These are phyloP conservation scores for Dipodomys stephensi DNA, from an alignment of 2,113 vertebrate species.

Conservation along the genomic window DNA sequence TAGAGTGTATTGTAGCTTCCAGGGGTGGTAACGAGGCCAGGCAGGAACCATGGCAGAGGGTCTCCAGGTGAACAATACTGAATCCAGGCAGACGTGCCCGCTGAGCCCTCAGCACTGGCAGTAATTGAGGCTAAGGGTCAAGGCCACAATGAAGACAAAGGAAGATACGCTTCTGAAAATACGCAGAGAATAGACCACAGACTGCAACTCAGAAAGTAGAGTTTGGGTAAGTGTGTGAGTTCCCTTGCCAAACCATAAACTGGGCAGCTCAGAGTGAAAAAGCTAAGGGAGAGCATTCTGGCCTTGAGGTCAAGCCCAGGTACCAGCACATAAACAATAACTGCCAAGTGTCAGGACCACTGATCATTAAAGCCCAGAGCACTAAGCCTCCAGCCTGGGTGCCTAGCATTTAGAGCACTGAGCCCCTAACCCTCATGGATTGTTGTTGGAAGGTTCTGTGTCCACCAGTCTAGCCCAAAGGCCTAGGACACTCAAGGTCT, in stretches of 20 bases:
- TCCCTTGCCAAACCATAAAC: background rate
- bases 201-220: background rate
- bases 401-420: no score
- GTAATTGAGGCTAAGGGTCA: rapidly evolving
- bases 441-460: background rate
- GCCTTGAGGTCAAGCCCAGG: no score
- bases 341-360: background rate
- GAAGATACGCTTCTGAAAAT: rapidly evolving
- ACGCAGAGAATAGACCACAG: no score
- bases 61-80: no score
- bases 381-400: background rate
- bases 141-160: background rate
- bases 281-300: no score
- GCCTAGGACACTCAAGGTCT: background rate
- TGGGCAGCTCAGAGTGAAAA: background rate
- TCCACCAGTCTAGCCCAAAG: background rate
- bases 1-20: no score
- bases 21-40: background rate
- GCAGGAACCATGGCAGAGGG: rapidly evolving
- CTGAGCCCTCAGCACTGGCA: rapidly evolving
- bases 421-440: background rate
- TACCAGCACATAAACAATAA: background rate
- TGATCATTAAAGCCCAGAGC: background rate
- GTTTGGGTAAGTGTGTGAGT: background rate
- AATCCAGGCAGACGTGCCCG: background rate